Conservation (phyloP, 2,888 invertebrate species). For the Tupiocoris notatus region DNA sequence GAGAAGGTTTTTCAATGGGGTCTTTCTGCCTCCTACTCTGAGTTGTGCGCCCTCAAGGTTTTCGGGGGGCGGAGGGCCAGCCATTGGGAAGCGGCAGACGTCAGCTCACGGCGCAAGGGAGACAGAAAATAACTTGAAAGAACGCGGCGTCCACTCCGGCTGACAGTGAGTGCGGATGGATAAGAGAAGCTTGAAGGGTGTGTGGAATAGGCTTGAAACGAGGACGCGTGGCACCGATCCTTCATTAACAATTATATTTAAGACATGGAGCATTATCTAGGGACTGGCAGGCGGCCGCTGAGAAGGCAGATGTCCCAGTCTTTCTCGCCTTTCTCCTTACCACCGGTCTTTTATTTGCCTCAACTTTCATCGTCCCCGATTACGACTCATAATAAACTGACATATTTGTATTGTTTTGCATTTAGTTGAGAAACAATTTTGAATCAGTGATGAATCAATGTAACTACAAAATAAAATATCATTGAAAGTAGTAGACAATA, state of each 20-base stretch:
- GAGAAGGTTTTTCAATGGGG: conserved; percentile 31
- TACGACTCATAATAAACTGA: too few species aligned
- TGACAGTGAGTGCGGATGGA: not conserved
- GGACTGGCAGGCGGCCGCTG: not conserved
- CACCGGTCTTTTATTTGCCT: too few species aligned
- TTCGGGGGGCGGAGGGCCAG: conserved; percentile 6
- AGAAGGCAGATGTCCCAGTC: not conserved
- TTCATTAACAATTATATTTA: conserved; percentile 37
- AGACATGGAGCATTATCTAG: conserved; percentile 30
- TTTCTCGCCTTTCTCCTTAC: too few species aligned
- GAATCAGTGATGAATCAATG: too few species aligned
- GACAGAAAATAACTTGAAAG: not conserved
- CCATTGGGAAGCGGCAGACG: conserved; percentile 4
- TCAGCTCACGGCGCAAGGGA: not conserved
- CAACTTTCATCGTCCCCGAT: too few species aligned
- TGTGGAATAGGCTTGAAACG: not conserved
- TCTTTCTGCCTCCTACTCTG: conserved; percentile 6
- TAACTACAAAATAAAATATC: too few species aligned
- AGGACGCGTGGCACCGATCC: conserved; percentile 28
- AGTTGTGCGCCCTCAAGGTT: conserved; percentile 33
- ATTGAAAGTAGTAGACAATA: too few species aligned
- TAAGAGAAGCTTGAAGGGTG: not conserved
- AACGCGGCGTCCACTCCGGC: not conserved
- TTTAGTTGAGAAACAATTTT: too few species aligned
- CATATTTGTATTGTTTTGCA: too few species aligned